A percentile compares a stretch with the other conserved stretches of the same genome.
These are phyloP conservation scores for Aldrovandia affinis DNA, from an alignment of 2,797 vertebrate genomes.

Conservation along the genomic window DNA sequence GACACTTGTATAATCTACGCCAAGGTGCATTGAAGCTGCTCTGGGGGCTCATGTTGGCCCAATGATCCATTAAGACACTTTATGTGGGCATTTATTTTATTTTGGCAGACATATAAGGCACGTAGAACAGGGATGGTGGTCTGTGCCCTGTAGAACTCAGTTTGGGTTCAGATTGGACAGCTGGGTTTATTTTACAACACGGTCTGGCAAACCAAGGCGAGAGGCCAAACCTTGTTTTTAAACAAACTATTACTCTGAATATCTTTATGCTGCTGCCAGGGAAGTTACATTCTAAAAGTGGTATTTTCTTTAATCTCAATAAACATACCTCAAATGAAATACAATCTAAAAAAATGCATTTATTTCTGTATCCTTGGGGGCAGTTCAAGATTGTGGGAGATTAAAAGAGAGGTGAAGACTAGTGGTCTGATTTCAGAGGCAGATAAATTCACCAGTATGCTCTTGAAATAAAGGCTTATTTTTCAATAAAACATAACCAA, in stretches of 20 bases:
- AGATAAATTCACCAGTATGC: background rate
- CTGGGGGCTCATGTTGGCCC: too few relatives aligned
- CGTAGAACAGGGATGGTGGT: background rate
- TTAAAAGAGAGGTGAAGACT: background rate
- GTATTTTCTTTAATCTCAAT: background rate
- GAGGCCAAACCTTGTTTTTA: background rate
- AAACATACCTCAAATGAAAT: background rate
- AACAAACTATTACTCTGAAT: conserved; percentile 2
- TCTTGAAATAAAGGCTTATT: background rate
- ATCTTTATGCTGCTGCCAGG: background rate
- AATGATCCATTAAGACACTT: too few relatives aligned
- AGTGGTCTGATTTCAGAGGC: background rate
- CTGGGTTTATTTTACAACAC: background rate
- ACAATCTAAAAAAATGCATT: background rate
- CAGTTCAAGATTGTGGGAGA: background rate
- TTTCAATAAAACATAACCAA: background rate
- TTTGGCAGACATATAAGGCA: too few relatives aligned
- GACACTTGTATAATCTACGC: too few relatives aligned
- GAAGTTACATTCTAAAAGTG: background rate
- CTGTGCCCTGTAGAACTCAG: background rate
- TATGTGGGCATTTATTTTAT: too few relatives aligned
- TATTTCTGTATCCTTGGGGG: background rate
- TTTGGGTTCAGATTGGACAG: background rate
- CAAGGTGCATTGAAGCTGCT: too few relatives aligned
- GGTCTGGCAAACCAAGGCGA: background rate